Base-by-base conservation (phyloP, 2,113 vertebrate species). In the Capreolus pygargus region DNA sequence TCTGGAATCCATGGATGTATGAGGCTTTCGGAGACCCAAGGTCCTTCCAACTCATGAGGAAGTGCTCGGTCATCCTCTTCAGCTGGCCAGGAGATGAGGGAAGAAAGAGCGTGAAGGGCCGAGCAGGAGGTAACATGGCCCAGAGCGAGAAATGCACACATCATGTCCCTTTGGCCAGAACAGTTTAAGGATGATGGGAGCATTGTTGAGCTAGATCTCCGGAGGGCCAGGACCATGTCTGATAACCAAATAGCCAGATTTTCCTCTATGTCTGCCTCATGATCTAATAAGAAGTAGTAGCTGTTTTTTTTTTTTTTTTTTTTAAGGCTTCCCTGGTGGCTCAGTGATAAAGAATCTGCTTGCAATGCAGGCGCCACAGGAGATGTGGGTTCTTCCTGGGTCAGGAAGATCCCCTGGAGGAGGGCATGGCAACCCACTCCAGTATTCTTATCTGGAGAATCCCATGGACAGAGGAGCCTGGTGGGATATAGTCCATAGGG, bases 241-340 rank as follows among this genome's bases (percentile, higher is more conserved):
- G 30, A 14, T 2, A 12, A 14, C 23, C 93, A 64, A 57, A 19
- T 1, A 17, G 10, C 36, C 58, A 3, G 45, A 0, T 70, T 14
- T 0, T 0, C 5, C 23, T 50, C 33, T 14, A 1, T 0, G 5
- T 14, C 82, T 2, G 10, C 30, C 6, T 64, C 6, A 0, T 6
- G 21, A 10, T 23, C 30, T 43, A 16, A 7, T 1, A 9, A 36
- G 2, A 9, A 36, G 2, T 1, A 21, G 12, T 6, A 21, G n/a
- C 33, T 47, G 6, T 11, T 50, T 45, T 61, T 33, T 61, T 61
- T 23, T 70, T 70, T 11, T 50, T 45, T 61, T 33, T 61, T 61
- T 23, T 70, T 70, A 70, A 39, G 67, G 10, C 67, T 70, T 39
- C 67, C 67, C 67, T 23, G n/a, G n/a, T 12, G 67, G 19, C n/a